These are phyloP conservation scores for Lasioglossum marginatum DNA, from an alignment of 2,888 invertebrate species.

Conservation along the genomic window DNA sequence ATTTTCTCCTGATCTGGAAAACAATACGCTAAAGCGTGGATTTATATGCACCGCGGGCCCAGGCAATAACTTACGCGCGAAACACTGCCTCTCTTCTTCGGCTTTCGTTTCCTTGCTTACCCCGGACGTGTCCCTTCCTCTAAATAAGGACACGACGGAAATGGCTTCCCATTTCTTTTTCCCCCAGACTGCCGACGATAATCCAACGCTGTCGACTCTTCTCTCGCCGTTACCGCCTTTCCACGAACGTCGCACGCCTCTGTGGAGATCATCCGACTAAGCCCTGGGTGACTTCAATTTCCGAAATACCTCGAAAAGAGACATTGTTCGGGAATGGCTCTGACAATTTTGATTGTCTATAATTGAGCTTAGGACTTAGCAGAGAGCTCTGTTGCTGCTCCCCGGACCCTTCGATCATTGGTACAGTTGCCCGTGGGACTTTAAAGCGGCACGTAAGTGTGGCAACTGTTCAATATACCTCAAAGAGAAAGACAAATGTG, in stretches of 20 bases:
- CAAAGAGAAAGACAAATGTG: neutral
- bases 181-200: conserved; percentile 50
- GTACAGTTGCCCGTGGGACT: neutral
- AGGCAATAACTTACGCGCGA: conserved; percentile 82
- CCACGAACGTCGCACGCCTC: neutral
- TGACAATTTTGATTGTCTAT: neutral
- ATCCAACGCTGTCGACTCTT: conserved; percentile 41
- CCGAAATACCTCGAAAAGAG: conserved; percentile 32
- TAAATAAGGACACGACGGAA: conserved; percentile 83
- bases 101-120: conserved; percentile 66
- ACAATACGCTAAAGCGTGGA: conserved; percentile 83
- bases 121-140: conserved; percentile 76
- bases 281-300: conserved; percentile 6
- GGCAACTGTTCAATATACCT: neutral
- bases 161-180: conserved; percentile 79
- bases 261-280: conserved; percentile 43
- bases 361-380: neutral
- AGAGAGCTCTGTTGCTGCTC: neutral
- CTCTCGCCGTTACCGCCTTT: neutral
- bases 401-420: neutral
- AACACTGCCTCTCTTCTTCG: conserved; percentile 73
- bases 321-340: conserved; percentile 11
- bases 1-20: conserved; percentile 84
- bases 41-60: conserved; percentile 81
- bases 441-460: neutral